These are phyloP conservation scores for Nycticebus coucang DNA, from an alignment of 2,113 vertebrate genomes.

Conservation along the genomic window DNA sequence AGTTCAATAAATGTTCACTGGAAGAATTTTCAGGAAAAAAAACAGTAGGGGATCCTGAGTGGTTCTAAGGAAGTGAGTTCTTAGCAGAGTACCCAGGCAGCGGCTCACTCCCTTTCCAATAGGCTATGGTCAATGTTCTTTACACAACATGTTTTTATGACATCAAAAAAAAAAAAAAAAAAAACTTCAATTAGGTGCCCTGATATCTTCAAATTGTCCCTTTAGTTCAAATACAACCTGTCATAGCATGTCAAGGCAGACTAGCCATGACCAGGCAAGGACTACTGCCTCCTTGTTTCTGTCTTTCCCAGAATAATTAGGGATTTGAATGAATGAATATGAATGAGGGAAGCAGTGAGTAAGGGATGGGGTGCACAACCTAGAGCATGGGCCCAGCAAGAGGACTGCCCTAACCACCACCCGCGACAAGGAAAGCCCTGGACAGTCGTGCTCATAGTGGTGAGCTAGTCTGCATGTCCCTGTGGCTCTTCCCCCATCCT, in stretches of 20 bases:
- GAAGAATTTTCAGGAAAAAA: slow-evolving; percentile 15
- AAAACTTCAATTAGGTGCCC: not conserved
- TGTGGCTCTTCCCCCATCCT: not conserved
- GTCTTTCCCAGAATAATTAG: not conserved
- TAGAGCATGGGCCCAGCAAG: not conserved
- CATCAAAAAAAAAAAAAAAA: not conserved
- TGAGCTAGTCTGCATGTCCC: rapidly evolving
- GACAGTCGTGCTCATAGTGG: not conserved
- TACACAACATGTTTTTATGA: not conserved
- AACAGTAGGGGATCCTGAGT: not conserved
- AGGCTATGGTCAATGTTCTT: not conserved
- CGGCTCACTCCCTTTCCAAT: not conserved
- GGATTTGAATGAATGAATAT: not conserved
- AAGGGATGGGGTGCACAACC: not conserved
- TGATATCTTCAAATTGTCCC: not conserved
- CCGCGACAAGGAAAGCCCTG: not conserved
- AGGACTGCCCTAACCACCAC: not conserved
- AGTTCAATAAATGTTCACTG: not conserved
- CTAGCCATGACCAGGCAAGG: not conserved
- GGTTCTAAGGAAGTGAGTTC: not conserved
- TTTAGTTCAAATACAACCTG: slow-evolving; percentile 22
- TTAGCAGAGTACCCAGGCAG: not conserved
- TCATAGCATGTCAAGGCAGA: not conserved
- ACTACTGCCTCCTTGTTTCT: not conserved
- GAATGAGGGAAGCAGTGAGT: not conserved